Percentiles rank a stretch among this genome's conserved stretches.
Conservation (phyloP, 2,797 vertebrate species). For the Aphelocoma californica region DNA sequence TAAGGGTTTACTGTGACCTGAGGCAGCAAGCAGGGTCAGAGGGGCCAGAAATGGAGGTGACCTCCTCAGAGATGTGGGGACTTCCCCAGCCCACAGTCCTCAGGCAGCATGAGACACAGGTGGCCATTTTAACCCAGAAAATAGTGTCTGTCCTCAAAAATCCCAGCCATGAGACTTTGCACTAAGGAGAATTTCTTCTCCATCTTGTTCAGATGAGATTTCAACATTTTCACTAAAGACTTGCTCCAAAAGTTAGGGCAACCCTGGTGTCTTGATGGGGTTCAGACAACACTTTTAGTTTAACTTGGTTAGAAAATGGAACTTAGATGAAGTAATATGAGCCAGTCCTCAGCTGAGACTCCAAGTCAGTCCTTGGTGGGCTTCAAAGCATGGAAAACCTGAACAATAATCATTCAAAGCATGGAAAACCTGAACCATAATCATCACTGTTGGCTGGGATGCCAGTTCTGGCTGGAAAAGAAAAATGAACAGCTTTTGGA, state of each 20-base stretch:
- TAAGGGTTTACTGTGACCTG: background rate
- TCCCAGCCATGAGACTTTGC: background rate
- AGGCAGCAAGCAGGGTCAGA: rapidly evolving
- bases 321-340: background rate
- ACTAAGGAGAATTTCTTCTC: background rate
- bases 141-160: background rate
- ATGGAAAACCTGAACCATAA: background rate
- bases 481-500: background rate
- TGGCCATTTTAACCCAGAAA: background rate
- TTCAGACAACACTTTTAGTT: background rate
- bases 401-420: background rate
- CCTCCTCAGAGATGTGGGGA: background rate
- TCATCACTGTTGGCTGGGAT: background rate
- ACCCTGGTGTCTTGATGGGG: background rate
- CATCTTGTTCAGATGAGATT: background rate
- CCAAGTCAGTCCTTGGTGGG: background rate
- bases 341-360: background rate
- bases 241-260: background rate
- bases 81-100: background rate
- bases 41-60: background rate
- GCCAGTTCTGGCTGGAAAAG: background rate
- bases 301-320: background rate
- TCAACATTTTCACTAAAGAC: background rate
- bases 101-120: background rate
- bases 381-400: background rate